phyloP scores from a whole-genome alignment of 2,888 invertebrate species.

The Microctonus brassicae region DNA sequence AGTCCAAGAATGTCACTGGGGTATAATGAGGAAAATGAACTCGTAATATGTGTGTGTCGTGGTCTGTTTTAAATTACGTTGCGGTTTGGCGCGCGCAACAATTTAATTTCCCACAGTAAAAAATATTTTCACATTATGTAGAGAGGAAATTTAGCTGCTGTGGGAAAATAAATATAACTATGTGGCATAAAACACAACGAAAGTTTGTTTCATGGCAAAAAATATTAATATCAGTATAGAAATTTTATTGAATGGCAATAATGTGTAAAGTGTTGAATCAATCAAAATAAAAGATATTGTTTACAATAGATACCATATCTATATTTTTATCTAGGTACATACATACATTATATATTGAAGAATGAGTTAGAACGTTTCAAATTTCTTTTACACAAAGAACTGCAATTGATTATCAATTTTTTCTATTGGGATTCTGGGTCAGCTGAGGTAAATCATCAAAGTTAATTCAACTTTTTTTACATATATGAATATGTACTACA shows the following conservation, averaged over 20 bases:
- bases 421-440: neutral
- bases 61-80: constrained; percentile 9
- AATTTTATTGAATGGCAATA: no score
- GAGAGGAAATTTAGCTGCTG: neutral
- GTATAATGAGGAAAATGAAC: constrained; percentile 10
- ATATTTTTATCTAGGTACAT: no score
- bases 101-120: neutral
- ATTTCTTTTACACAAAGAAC: no score
- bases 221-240: no score
- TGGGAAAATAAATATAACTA: neutral
- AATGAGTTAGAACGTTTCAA: no score
- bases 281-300: neutral
- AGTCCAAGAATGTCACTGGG: neutral
- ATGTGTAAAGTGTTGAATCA: no score
- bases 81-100: constrained; percentile 7
- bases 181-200: neutral
- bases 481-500: neutral
- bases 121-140: neutral
- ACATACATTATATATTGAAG: no score
- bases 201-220: neutral
- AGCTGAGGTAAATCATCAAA: neutral
- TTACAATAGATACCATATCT: no score
- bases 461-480: neutral
- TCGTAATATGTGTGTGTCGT: neutral
- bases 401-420: neutral